Evolutionary conservation across 2,888 invertebrate species (phyloP).

Genomic region (Tachina fera): DNA sequence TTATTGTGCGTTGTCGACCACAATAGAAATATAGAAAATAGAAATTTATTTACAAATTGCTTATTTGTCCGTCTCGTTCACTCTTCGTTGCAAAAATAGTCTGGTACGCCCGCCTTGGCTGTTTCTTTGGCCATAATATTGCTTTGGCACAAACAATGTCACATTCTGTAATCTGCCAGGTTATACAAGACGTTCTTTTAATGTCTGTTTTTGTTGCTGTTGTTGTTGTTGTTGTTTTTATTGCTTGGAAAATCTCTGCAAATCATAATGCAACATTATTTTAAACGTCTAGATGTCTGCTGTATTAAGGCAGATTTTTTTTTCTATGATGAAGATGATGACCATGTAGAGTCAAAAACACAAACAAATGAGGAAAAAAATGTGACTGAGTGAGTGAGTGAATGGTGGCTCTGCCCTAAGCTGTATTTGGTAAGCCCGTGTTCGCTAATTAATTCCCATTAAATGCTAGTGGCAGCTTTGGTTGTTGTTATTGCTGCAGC

Average conservation of each 20-base stretch:
- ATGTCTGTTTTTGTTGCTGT: background rate
- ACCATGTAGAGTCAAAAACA: slow-evolving; percentile 53
- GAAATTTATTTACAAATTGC: slow-evolving; percentile 80
- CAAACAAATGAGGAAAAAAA: background rate
- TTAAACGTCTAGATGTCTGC: slow-evolving; percentile 66
- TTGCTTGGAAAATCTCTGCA: slow-evolving; percentile 50
- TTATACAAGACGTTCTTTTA: slow-evolving; percentile 43
- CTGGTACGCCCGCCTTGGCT: slow-evolving; percentile 43
- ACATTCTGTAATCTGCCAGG: slow-evolving; percentile 56
- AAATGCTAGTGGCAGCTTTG: slow-evolving; percentile 75
- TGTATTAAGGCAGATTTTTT: slow-evolving; percentile 55
- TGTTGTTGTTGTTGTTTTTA: background rate
- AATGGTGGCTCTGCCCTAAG: slow-evolving; percentile 71
- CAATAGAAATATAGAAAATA: slow-evolving; percentile 73
- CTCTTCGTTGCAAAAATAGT: background rate
- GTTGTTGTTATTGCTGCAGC: slow-evolving; percentile 52
- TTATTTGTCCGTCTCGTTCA: background rate
- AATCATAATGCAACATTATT: slow-evolving; percentile 65
- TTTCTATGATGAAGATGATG: slow-evolving; percentile 52
- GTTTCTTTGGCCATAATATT: slow-evolving; percentile 2
- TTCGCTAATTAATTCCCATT: slow-evolving; percentile 81
- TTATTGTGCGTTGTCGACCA: slow-evolving; percentile 71
- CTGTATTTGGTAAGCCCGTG: slow-evolving; percentile 80
- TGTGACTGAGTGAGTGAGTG: slow-evolving; percentile 41
- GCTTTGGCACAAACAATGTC: slow-evolving; percentile 54